phyloP scores from a whole-genome alignment of 1,140 invertebrate species.

The Ridgeia piscesae region DNA sequence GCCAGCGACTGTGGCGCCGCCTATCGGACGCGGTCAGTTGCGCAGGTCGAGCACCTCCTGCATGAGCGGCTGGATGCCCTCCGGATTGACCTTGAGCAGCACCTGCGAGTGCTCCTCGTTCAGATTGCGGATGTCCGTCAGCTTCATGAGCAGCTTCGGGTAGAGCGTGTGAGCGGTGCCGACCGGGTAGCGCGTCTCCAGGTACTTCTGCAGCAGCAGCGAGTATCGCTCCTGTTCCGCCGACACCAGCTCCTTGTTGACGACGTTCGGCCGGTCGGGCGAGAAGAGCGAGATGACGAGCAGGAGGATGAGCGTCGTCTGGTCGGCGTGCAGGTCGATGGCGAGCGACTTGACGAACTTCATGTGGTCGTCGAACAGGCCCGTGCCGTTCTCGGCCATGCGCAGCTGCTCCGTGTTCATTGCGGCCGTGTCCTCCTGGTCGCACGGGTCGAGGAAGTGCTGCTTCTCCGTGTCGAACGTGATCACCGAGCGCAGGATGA shows the following conservation, averaged over 20 bases:
- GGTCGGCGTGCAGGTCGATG: conserved; percentile 59
- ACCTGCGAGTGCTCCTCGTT: conserved; percentile 63
- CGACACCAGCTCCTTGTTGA: conserved; percentile 53
- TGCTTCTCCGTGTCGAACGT: conserved; percentile 57
- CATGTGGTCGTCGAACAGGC: conserved; percentile 62
- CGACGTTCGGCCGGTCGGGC: conserved; percentile 59
- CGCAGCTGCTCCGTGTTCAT: conserved; percentile 51
- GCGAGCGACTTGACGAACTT: conserved; percentile 57
- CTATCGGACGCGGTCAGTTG: conserved; percentile 15
- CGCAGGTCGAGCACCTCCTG: conserved; percentile 55
- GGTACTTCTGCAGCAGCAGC: conserved; percentile 59
- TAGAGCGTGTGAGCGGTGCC: conserved; percentile 53
- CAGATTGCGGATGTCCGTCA: conserved; percentile 62
- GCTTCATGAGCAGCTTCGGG: conserved; percentile 62
- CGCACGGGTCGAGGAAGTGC: conserved; percentile 54
- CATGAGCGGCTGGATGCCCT: conserved; percentile 58
- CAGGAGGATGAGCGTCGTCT: conserved; percentile 60
- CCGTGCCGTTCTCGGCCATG: conserved; percentile 40
- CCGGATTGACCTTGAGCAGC: conserved; percentile 57
- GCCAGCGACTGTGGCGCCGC: not conserved
- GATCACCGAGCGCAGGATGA: conserved; percentile 60
- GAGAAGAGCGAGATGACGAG: conserved; percentile 61
- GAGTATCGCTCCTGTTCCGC: conserved; percentile 61
- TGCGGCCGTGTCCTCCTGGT: conserved; percentile 49
- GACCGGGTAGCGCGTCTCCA: conserved; percentile 58